Evolutionary conservation across 2,888 invertebrate genomes (phyloP).

Genomic region (Hyppa rectilinea): DNA sequence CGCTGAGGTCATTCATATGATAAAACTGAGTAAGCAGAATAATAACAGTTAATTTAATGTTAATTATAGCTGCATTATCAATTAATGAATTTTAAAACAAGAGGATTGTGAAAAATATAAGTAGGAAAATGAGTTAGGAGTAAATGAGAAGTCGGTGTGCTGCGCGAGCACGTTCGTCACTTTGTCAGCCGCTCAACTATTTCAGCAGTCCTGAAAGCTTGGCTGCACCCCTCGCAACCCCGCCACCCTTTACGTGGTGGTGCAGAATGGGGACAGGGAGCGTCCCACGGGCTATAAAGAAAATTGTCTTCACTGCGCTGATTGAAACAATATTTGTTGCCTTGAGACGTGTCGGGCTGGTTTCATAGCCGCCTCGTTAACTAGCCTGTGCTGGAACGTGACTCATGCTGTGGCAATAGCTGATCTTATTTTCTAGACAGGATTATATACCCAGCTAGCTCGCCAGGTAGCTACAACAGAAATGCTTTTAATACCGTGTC

Average conservation of each 20-base stretch:
- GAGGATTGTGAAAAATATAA: slow-evolving; percentile 8
- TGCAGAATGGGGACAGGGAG: slow-evolving; percentile 87
- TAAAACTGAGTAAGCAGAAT: slow-evolving; percentile 2
- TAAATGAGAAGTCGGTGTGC: slow-evolving; percentile 47
- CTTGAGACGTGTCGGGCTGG: slow-evolving; percentile 73
- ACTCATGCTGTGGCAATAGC: slow-evolving; percentile 19
- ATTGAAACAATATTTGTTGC: slow-evolving; percentile 87
- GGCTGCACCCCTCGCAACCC: slow-evolving; percentile 75
- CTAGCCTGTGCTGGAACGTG: slow-evolving; percentile 16
- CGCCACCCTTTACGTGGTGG: slow-evolving; percentile 83
- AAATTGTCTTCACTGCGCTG: slow-evolving; percentile 86
- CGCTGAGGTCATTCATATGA: slow-evolving; percentile 6
- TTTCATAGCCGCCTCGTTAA: slow-evolving; percentile 56
- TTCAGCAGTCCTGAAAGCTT: slow-evolving; percentile 79
- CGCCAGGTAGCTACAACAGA: background rate
- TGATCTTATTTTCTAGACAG: slow-evolving; percentile 24
- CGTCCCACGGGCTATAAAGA: slow-evolving; percentile 86
- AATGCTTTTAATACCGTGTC: background rate
- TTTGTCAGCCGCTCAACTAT: slow-evolving; percentile 76
- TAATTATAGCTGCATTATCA: slow-evolving; percentile 6
- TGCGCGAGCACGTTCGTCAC: slow-evolving; percentile 76
- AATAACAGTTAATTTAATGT: background rate
- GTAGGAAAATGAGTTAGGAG: slow-evolving; percentile 23
- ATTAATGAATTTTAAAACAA: slow-evolving; percentile 10
- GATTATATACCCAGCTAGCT: background rate